Conservation (phyloP, 1,140 invertebrate genomes). For the Drosophila nannoptera region DNA sequence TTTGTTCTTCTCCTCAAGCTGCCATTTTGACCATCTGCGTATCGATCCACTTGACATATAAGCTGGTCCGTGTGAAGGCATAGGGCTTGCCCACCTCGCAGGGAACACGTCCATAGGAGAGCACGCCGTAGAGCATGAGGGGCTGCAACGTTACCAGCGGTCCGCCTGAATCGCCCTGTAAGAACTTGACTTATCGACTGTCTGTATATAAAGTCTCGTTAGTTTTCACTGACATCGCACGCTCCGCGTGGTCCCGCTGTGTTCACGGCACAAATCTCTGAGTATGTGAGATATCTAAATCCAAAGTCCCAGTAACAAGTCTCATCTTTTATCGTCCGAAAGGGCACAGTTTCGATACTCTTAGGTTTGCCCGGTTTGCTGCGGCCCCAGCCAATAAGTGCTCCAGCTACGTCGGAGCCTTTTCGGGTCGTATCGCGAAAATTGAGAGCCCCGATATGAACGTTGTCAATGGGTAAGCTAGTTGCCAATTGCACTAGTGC, state of each 20-base stretch:
- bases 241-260: constrained; percentile 36
- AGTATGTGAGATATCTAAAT: constrained; percentile 34
- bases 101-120: constrained; percentile 49
- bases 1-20: not conserved
- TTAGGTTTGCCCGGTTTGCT: not conserved
- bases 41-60: constrained; percentile 41
- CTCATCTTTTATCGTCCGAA: constrained; percentile 25
- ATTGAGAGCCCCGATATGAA: constrained; percentile 25
- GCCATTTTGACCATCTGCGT: constrained; percentile 24
- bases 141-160: constrained; percentile 39
- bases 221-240: constrained; percentile 45
- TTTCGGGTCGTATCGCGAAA: not conserved
- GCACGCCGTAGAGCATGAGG: constrained; percentile 33
- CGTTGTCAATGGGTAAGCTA: constrained; percentile 35
- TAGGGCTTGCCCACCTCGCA: constrained; percentile 33
- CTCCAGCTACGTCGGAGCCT: not conserved
- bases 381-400: constrained; percentile 55
- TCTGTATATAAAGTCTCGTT: not conserved
- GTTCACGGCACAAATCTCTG: constrained; percentile 54
- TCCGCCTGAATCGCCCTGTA: constrained; percentile 59
- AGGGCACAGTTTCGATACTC: constrained; percentile 28
- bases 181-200: not conserved
- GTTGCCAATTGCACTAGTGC: constrained; percentile 26
- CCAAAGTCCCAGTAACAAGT: constrained; percentile 7
- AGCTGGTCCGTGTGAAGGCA: constrained; percentile 54